Base-by-base conservation (phyloP, 2,888 invertebrate species). In the Pyrgus malvae region DNA sequence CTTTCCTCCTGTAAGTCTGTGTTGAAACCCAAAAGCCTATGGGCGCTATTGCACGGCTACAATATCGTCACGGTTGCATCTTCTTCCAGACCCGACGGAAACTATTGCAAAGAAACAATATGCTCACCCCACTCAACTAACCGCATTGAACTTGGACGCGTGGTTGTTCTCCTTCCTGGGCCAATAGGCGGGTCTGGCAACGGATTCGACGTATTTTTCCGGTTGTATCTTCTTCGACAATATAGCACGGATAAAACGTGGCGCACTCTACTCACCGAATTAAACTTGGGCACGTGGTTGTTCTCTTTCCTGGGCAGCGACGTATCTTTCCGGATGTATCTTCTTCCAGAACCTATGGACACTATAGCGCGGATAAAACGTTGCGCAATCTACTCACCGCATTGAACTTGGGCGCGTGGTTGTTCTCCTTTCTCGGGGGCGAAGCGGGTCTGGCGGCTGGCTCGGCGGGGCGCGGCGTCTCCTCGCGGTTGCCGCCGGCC, bases 401-500 rank as follows among this genome's bases (percentile, higher is more conserved):
- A 27, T 21, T 21, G 6, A 11, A 12, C 12, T 12, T 11, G 11
- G 11, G 11, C 33, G 33, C 7, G 12, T 11, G 33, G 33, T 33
- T 11, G 33, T 11, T 12, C 27, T 27, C 27, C 27, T 27, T 27
- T 2, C 27, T 4, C 7, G 9, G 62, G 49, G 57, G 70, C 55
- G 65, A 74, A 65, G 42, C 72, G 69, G 62, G 71, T 69, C 76
- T 70, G 55, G 76, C 57, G 40, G 62, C 64, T 44, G 68, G 70
- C 14, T 67, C 70, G 25, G 68, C 63, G 5, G 64, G 68, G 68
- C 71, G 82, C 66, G 57, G 76, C 68, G 55, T 80, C 74, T 48
- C 79, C 64, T 37, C 77, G 72, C 65, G 37, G 69, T 73, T 50
- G 49, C 58, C 60, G 41, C 76, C 68, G 58, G 57, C 95, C 94